Percentiles rank a stretch among this genome's conserved stretches.
Evolutionary conservation across 2,113 vertebrate genomes (phyloP).

Genomic region (Osmerus mordax): DNA sequence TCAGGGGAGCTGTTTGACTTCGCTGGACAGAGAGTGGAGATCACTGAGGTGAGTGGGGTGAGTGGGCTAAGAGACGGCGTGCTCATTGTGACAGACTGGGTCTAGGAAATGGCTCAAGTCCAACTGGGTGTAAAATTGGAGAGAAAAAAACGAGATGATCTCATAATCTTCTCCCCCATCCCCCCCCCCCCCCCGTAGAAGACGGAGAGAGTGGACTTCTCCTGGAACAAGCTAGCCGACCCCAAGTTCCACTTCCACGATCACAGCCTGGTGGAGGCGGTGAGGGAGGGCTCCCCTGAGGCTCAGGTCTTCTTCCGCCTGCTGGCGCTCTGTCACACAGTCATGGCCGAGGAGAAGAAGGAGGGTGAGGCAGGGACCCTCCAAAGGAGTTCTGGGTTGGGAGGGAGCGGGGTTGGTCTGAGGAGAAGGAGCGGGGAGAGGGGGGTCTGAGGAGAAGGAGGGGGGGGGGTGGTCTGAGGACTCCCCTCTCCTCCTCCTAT

Average conservation of each 20-base stretch:
- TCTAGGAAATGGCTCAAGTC: no score
- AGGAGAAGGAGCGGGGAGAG: no score
- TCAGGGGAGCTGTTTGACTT: conserved; percentile 77
- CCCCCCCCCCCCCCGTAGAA: conserved; percentile 64
- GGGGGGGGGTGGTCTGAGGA: no score
- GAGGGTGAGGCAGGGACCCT: conserved; percentile 73
- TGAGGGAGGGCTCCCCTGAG: conserved; percentile 65
- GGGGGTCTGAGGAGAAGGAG: no score
- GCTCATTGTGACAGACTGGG: no score
- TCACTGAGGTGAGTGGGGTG: conserved; percentile 84
- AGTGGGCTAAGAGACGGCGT: conserved; percentile 30
- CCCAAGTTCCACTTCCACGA: conserved; percentile 90
- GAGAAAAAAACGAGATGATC: not conserved
- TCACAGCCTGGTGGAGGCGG: conserved; percentile 77
- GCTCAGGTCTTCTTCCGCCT: conserved; percentile 85
- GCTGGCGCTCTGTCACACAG: conserved; percentile 90
- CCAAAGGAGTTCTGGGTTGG: not conserved
- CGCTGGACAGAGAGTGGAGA: conserved; percentile 71
- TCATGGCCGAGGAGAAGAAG: conserved; percentile 90
- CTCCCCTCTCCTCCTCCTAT: not conserved
- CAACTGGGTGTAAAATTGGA: no score
- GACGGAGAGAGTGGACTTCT: conserved; percentile 82
- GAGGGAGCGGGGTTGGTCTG: no score
- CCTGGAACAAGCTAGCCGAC: conserved; percentile 84
- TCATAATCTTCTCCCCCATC: not conserved